phyloP scores from a whole-genome alignment of 37 sponge, comb jelly and placozoan species.

The Mnemiopsis leidyi region DNA sequence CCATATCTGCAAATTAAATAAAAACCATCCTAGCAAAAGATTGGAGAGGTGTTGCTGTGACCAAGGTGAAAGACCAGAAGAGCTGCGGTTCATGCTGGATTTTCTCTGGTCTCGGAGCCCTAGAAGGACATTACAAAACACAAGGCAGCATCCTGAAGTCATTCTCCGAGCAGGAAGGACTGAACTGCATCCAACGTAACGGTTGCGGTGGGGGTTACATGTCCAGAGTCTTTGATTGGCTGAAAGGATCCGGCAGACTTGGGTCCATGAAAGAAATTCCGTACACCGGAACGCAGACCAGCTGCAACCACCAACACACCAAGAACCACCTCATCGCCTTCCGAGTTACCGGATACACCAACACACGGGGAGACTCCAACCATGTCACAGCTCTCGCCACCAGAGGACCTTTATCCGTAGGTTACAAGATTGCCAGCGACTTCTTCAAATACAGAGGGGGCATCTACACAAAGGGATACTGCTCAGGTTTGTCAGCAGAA shows the following conservation, averaged over 20 bases:
- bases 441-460: not conserved
- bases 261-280: not conserved
- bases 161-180: constrained; percentile 24
- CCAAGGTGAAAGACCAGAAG: constrained; percentile 22
- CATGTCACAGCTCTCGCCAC: constrained; percentile 30
- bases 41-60: constrained; percentile 30
- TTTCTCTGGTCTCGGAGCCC: constrained; percentile 6
- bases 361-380: not conserved
- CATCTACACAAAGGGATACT: not conserved
- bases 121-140: constrained; percentile 17
- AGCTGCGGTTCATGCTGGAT: constrained; percentile 26
- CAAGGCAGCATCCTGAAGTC: constrained; percentile 20
- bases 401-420: not conserved
- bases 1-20: no score
- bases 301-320: not conserved
- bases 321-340: not conserved
- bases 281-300: not conserved
- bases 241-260: not conserved
- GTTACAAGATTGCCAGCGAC: not conserved
- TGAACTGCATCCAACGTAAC: constrained; percentile 7
- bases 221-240: not conserved
- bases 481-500: no score
- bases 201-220: not conserved
- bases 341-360: constrained; percentile 18
- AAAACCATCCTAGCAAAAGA: not conserved